These are phyloP conservation scores for Hydrotaea cyrtoneurina DNA, from an alignment of 2,888 invertebrate genomes.

Conservation along the genomic window DNA sequence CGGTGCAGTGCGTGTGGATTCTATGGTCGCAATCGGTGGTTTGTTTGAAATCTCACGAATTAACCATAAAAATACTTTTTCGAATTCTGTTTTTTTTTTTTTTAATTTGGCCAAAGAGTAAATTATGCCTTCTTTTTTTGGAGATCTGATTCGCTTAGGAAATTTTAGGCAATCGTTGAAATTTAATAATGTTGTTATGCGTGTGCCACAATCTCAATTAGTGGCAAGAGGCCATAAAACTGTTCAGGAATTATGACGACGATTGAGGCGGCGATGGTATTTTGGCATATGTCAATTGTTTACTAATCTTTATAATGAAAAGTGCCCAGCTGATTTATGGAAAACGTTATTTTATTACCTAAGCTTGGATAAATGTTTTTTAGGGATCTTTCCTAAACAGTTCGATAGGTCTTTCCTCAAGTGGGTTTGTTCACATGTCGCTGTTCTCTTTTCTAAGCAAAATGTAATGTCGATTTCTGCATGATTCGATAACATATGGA, in stretches of 20 bases:
- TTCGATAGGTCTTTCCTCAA: too few relatives aligned
- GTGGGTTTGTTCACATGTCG: too few relatives aligned
- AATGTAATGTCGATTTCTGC: too few relatives aligned
- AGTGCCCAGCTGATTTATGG: too few relatives aligned
- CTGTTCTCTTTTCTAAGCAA: too few relatives aligned
- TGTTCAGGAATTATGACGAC: not conserved
- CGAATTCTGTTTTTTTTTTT: conserved; percentile 28
- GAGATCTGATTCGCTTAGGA: not conserved
- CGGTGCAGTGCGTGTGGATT: not conserved
- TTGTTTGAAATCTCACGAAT: conserved; percentile 77
- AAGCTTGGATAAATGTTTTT: too few relatives aligned
- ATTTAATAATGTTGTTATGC: conserved; percentile 27
- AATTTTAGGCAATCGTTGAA: conserved; percentile 23
- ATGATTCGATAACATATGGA: too few relatives aligned
- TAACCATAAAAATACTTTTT: conserved; percentile 74
- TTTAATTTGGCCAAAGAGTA: conserved; percentile 25
- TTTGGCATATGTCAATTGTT: not conserved
- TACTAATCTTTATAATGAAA: not conserved
- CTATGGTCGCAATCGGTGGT: conserved; percentile 66
- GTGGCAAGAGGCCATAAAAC: not conserved
- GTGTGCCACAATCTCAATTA: not conserved
- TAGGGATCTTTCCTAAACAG: too few relatives aligned
- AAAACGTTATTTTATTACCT: too few relatives aligned
- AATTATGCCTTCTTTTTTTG: conserved; percentile 9
- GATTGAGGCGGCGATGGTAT: not conserved